phyloP scores from a whole-genome alignment of 2,797 vertebrate genomes.

The Florisuga fusca region DNA sequence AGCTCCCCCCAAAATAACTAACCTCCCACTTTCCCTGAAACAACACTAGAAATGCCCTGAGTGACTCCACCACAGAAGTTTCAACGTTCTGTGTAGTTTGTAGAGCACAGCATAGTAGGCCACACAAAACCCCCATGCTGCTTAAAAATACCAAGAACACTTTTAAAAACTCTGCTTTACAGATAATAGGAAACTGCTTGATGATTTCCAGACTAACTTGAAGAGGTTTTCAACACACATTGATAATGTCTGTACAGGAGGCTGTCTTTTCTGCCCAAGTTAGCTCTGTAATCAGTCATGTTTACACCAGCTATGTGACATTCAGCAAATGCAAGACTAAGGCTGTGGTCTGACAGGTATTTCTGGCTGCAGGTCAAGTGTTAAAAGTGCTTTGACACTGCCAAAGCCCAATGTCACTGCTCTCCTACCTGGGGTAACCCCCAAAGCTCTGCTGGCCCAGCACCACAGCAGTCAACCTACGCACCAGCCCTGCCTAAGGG shows the following conservation, averaged over 20 bases:
- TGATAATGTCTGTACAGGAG: background rate
- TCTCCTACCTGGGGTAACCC: background rate
- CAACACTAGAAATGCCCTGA: background rate
- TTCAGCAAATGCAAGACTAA: background rate
- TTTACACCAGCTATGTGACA: background rate
- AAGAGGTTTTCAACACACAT: background rate
- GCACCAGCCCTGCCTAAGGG: background rate
- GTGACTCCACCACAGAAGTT: background rate
- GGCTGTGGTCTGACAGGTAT: background rate
- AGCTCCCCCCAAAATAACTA: background rate
- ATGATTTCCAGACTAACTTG: background rate
- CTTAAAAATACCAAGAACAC: background rate
- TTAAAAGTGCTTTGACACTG: background rate
- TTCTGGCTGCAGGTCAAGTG: background rate
- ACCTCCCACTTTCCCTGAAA: background rate
- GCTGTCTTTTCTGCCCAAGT: background rate
- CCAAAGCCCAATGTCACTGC: accelerated
- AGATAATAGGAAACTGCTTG: background rate
- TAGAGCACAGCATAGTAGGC: background rate
- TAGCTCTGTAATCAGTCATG: accelerated
- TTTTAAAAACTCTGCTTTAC: background rate
- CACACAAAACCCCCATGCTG: background rate
- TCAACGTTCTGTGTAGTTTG: background rate
- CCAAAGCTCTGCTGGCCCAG: background rate
- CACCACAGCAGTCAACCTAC: background rate